A percentile compares a stretch with the other conserved stretches of the same genome.
phyloP scores from a whole-genome alignment of 2,888 invertebrate genomes.

The Xestoiulus laeticollis region DNA sequence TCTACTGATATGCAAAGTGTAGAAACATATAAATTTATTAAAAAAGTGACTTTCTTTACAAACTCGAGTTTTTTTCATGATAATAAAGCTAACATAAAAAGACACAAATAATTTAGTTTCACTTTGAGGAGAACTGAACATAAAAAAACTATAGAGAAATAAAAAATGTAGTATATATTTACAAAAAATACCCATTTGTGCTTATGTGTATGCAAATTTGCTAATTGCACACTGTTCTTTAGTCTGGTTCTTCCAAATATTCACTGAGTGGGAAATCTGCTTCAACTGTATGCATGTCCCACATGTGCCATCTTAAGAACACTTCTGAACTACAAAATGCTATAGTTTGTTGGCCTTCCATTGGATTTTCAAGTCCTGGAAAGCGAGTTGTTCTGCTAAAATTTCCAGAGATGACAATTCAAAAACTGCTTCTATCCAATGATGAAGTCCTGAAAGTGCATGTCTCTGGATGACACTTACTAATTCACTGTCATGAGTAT shows the following conservation, averaged over 20 bases:
- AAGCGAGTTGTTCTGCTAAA: not conserved
- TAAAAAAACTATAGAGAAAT: not conserved
- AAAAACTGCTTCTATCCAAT: not conserved
- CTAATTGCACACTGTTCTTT: no score
- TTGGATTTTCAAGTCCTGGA: no score
- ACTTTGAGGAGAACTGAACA: not conserved
- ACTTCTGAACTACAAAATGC: no score
- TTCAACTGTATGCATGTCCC: no score
- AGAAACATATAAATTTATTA: not conserved
- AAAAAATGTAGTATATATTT: not conserved
- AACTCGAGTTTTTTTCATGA: not conserved
- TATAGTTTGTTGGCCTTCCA: no score
- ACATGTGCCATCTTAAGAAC: no score
- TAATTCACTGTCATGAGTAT: not conserved
- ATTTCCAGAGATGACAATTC: not conserved
- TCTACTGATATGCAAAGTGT: not conserved
- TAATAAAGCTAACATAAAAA: not conserved
- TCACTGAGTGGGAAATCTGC: no score
- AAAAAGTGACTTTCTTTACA: not conserved
- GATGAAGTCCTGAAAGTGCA: not conserved
- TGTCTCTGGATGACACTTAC: not conserved
- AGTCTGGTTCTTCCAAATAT: not conserved
- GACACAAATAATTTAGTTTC: not conserved
- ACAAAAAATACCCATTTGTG: not conserved
- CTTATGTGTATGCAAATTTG: not conserved